Base-by-base conservation (phyloP, 2,888 invertebrate genomes). In the Danaus chrysippus region DNA sequence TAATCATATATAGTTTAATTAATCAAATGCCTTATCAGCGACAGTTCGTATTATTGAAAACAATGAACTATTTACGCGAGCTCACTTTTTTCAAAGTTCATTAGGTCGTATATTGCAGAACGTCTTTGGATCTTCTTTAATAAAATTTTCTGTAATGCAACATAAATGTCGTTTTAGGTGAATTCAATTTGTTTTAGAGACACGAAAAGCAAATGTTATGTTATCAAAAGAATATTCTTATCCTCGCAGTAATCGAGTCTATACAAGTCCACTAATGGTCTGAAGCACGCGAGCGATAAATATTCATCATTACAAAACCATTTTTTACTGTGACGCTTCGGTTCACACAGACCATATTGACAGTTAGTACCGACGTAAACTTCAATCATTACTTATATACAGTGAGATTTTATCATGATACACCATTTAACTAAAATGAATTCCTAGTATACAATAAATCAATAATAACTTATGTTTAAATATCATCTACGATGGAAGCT, bases 191-290 rank as follows among this genome's bases (percentile, higher is more conserved):
- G 17, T 17, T 49, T 17, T 49, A 13, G 13, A 15, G 9, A 46
- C 15, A n/a, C 23, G 23, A 34, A 13, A n/a, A n/a, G 46, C 13
- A 46, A 46, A 46, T 15, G 46, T 46, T 46, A 46, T 15, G 46
- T 49, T 49, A 49, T 49, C 49, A 49, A 49, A 17, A 15, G 17
- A 49, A 49, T 49, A 49, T 46, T 46, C 46, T 15, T 46, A 46
- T 49, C 49, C 17, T 1, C 17, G 17, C 46, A 46, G 46, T 49
- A 49, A 49, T 49, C 49, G 49, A 17, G 15, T 10, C 12, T 46
- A 46, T 13, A 34, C 23, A 70, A 68, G 64, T 64, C 59, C 52
- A 44, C 23, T 68, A 70, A 70, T 59, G 67, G 63, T 58, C 17
- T 55, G 23, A 42, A 53, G 43, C 70, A 70, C 70, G 68, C 68